These are phyloP conservation scores for Philaenus spumarius DNA, from an alignment of 1,140 invertebrate genomes.

Conservation along the genomic window DNA sequence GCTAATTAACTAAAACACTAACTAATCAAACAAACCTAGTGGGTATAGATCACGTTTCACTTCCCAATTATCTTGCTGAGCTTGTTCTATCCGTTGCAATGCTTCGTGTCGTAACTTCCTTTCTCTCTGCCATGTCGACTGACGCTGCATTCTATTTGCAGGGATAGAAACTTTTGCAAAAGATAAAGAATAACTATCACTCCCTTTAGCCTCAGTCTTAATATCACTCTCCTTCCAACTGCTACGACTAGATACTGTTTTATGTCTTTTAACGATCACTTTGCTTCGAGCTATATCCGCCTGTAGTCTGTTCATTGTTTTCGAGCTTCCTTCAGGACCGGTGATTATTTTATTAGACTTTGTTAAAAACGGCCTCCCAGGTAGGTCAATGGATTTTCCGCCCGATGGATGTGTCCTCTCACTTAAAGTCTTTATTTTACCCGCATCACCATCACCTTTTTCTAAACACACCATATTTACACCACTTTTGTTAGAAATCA, in stretches of 20 bases:
- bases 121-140: slow-evolving; percentile 30
- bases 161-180: slow-evolving; percentile 25
- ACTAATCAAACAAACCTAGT: slow-evolving; percentile 39
- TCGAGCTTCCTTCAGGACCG: slow-evolving; percentile 34
- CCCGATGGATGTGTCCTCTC: neutral
- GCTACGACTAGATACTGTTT: slow-evolving; percentile 24
- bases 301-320: slow-evolving; percentile 45
- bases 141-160: slow-evolving; percentile 23
- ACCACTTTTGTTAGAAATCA: slow-evolving; percentile 7
- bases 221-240: neutral
- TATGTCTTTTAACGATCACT: slow-evolving; percentile 43
- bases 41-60: slow-evolving; percentile 38
- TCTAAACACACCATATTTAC: slow-evolving; percentile 15
- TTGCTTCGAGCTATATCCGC: slow-evolving; percentile 46
- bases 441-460: neutral
- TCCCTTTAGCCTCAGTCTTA: neutral
- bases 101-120: slow-evolving; percentile 31
- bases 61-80: slow-evolving; percentile 27
- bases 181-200: neutral
- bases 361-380: slow-evolving; percentile 14
- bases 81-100: slow-evolving; percentile 31
- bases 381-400: slow-evolving; percentile 24
- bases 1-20: neutral
- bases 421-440: neutral
- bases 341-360: neutral